Evolutionary conservation across 2,113 vertebrate species (phyloP).

Genomic region (Rhizomys pruinosus): DNA sequence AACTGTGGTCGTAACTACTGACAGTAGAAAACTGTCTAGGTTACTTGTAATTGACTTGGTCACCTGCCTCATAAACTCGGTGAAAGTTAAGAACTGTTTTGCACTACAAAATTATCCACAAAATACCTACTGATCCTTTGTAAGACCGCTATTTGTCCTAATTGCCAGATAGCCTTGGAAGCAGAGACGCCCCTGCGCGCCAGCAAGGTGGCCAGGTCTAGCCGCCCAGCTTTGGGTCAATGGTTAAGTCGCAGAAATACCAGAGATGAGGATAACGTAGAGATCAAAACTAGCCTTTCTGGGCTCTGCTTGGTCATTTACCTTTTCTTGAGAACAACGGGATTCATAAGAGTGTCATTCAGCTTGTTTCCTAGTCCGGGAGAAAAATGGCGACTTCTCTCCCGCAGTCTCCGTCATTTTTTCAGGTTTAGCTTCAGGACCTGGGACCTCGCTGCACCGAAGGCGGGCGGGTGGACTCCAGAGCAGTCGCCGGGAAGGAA

Average conservation of each 20-base stretch:
- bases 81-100: slow-evolving; percentile 32
- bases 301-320: not conserved
- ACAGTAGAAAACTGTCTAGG: not conserved
- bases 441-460: slow-evolving; percentile 63
- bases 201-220: not conserved
- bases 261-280: not conserved
- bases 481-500: not conserved
- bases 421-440: not conserved
- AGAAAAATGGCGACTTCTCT: not conserved
- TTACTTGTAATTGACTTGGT: not conserved
- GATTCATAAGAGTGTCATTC: not conserved
- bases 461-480: not conserved
- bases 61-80: not conserved
- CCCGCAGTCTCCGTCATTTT: not conserved
- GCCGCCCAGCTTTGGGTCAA: not conserved
- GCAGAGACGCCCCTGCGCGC: not conserved
- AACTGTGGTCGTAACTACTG: not conserved
- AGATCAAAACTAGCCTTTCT: not conserved
- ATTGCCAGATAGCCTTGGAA: not conserved
- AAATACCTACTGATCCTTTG: not conserved
- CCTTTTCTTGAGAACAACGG: not conserved
- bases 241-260: not conserved
- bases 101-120: not conserved
- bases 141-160: not conserved
- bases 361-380: not conserved